Percentiles rank a stretch among this genome's conserved stretches.
Conservation (phyloP, 2,797 vertebrate genomes). For the Esox masquinongy region DNA sequence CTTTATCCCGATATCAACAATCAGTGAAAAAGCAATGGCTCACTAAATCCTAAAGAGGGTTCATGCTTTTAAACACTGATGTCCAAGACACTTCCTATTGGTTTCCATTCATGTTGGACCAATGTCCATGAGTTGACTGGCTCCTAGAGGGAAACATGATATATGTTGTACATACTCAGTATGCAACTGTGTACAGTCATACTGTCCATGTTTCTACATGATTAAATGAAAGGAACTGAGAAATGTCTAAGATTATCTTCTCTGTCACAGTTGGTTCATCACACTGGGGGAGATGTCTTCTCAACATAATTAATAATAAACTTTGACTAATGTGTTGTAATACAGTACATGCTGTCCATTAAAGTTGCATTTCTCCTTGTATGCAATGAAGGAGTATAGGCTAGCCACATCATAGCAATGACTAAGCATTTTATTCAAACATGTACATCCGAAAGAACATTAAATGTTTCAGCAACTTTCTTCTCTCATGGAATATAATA, state of each 20-base stretch:
- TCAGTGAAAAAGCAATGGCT: not conserved
- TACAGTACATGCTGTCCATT: no score
- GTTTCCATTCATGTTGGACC: not conserved
- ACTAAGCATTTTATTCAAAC: not conserved
- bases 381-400: not conserved
- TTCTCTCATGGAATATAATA: not conserved
- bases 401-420: not conserved
- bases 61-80: not conserved
- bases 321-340: not conserved
- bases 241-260: not conserved
- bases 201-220: no score
- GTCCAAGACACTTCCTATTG: no score
- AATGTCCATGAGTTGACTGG: not conserved
- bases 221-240: no score
- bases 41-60: not conserved
- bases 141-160: not conserved
- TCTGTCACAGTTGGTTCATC: not conserved
- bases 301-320: not conserved
- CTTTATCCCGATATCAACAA: no score
- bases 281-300: not conserved
- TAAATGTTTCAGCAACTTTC: not conserved
- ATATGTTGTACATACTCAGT: not conserved
- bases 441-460: not conserved
- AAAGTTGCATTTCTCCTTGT: no score
- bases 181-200: not conserved